Evolutionary conservation across 2,888 invertebrate genomes (phyloP).

Genomic region (Lottia scabra): DNA sequence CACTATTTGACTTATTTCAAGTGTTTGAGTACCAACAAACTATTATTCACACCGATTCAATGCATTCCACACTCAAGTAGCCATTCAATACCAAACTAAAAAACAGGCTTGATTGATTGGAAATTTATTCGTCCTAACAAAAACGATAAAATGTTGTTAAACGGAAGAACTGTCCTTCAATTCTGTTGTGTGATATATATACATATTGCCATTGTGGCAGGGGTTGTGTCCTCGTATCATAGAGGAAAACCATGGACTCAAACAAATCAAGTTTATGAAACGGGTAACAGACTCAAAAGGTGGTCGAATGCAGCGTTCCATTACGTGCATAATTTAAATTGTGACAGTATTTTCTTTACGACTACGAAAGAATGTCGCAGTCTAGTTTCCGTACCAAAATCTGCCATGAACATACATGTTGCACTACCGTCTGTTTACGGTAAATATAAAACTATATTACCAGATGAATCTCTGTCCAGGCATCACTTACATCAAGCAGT

Average conservation of each 20-base stretch:
- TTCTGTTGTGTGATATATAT: not conserved
- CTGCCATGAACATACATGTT: slow-evolving; percentile 58
- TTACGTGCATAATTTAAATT: slow-evolving; percentile 53
- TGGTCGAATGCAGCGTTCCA: slow-evolving; percentile 63
- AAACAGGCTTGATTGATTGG: not conserved
- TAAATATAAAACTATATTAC: slow-evolving; percentile 59
- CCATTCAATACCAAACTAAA: no score
- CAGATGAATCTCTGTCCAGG: slow-evolving; percentile 65
- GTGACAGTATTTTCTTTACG: slow-evolving; percentile 61
- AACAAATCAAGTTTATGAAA: not conserved
- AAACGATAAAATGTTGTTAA: no score
- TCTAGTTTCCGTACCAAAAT: slow-evolving; percentile 42
- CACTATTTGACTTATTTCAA: no score
- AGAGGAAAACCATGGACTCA: not conserved
- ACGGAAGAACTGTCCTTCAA: not conserved
- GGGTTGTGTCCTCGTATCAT: not conserved
- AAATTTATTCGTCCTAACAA: not conserved
- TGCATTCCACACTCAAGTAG: no score
- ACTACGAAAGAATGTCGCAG: slow-evolving; percentile 60
- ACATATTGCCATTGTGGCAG: not conserved
- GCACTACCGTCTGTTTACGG: slow-evolving; percentile 57
- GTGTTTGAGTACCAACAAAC: no score
- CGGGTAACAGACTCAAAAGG: slow-evolving; percentile 35
- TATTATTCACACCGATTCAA: no score
- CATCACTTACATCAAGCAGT: slow-evolving; percentile 68